Evolutionary conservation across 1,140 invertebrate species (phyloP), one percentile per base, ranked within the genome.

Genomic region (Leptestheria dahalacensis): DNA sequence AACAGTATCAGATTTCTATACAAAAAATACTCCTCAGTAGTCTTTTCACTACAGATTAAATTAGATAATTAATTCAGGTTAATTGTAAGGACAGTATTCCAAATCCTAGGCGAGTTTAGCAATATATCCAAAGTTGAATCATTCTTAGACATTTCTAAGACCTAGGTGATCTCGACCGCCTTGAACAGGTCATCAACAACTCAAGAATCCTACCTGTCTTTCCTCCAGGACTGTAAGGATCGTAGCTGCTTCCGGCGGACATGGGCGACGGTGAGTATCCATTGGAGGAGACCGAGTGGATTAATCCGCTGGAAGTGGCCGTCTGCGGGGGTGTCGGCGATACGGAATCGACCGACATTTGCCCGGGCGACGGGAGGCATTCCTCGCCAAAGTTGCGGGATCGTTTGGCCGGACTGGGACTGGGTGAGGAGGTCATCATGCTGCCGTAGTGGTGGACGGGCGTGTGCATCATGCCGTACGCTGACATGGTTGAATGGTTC

Each of bases 321-420:
- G 47, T 50, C 21, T 48, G 58, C 29, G 58, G 51, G 23, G 58
- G 58, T 18, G 58, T 48, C 25, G 58, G 58, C 21, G 58, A 60
- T 49, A 60, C 52, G 23, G 58, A 60, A 33, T 60, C 58, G 26
- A 60, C 51, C 4, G 58, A 60, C 58, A 60, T 60, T 51, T 60
- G 53, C 12, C 53, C 53, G 26, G 53, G 53, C 53, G 53, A 55
- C 3, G 53, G 53, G 15, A 55, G 21, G 26, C 53, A 55, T 18
- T 55, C 53, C 12, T 55, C 53, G 26, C 26, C 33, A 2, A 33
- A 20, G 26, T 18, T 55, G 53, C 53, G 23, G 1, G 53, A 55
- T 6, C 53, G 25, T 18, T 55, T 55, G 15, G 33, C n/a, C 21
- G 53, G 24, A 25, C 23, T 12, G 23, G 49, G 49, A 24, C 21